These are phyloP conservation scores for Harlomillsia oculata DNA, from an alignment of 1,140 invertebrate species.

Conservation along the genomic window DNA sequence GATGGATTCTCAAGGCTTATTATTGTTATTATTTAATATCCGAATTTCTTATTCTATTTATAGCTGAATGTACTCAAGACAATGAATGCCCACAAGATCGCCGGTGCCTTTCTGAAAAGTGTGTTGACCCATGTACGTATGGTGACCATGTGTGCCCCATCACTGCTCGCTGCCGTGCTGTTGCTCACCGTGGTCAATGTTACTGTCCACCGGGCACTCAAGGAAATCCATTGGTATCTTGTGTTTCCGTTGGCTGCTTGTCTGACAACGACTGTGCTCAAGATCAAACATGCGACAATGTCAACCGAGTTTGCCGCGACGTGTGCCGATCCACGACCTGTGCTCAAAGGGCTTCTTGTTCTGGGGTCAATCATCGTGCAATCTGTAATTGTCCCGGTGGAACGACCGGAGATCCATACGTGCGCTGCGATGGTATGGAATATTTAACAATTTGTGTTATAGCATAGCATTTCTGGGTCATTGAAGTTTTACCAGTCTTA, in stretches of 20 bases:
- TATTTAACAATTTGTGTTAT: neutral
- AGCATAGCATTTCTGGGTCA: neutral
- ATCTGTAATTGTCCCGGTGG: conserved; percentile 65
- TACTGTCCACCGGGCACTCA: conserved; percentile 38
- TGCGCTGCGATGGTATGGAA: conserved; percentile 50
- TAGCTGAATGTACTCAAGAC: conserved; percentile 72
- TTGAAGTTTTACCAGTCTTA: neutral
- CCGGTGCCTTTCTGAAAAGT: conserved; percentile 64
- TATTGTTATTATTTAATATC: conserved; percentile 5
- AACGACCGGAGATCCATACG: conserved; percentile 65
- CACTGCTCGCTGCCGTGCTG: conserved; percentile 63
- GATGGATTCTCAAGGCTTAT: neutral
- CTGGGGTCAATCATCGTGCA: conserved; percentile 62
- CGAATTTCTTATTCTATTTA: conserved; percentile 36
- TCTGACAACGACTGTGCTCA: conserved; percentile 82
- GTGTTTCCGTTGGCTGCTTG: conserved; percentile 69
- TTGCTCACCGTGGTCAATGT: conserved; percentile 66
- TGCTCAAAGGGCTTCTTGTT: conserved; percentile 61
- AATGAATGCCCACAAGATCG: conserved; percentile 77
- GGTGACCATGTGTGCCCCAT: conserved; percentile 59
- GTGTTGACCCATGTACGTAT: conserved; percentile 62
- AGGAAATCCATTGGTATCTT: conserved; percentile 21
- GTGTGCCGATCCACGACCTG: conserved; percentile 70
- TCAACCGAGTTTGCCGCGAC: conserved; percentile 70
- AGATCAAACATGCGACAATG: conserved; percentile 70